Conservation (phyloP, 2,797 vertebrate species). For the Esox lucius region DNA sequence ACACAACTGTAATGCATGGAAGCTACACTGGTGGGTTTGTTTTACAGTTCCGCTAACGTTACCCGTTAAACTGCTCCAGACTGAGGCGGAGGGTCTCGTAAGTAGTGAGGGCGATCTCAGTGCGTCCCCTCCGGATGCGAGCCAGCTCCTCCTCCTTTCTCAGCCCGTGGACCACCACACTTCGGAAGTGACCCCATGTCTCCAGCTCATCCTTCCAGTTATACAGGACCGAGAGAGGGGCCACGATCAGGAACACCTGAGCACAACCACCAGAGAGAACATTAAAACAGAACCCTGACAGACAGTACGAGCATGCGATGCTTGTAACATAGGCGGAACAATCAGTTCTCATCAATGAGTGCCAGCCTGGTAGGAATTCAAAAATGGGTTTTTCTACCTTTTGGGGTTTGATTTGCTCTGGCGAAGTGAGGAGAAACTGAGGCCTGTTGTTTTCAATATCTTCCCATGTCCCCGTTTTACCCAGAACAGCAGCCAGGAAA, state of each 20-base stretch:
- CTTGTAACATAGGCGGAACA: neutral
- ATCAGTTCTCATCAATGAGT: neutral
- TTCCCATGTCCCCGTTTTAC: slow-evolving; percentile 89
- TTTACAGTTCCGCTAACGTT: slow-evolving; percentile 33
- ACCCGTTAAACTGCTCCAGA: slow-evolving; percentile 93
- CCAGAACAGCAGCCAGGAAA: slow-evolving; percentile 89
- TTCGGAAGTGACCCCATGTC: slow-evolving; percentile 92
- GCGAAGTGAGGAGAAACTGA: slow-evolving; percentile 83
- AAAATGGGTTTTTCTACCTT: slow-evolving; percentile 73
- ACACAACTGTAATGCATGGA: neutral
- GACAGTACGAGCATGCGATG: neutral
- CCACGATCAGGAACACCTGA: slow-evolving; percentile 92
- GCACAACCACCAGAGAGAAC: neutral
- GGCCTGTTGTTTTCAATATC: slow-evolving; percentile 94
- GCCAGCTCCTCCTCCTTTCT: slow-evolving; percentile 85
- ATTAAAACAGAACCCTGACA: neutral
- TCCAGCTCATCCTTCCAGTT: slow-evolving; percentile 98
- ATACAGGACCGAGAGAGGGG: slow-evolving; percentile 93
- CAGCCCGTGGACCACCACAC: slow-evolving; percentile 85
- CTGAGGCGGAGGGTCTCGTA: slow-evolving; percentile 89
- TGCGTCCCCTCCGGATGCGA: slow-evolving; percentile 85
- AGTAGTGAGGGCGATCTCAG: slow-evolving; percentile 90
- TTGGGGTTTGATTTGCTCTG: slow-evolving; percentile 58
- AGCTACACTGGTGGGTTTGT: neutral
- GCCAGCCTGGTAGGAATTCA: neutral